Base-by-base conservation (phyloP, 2,888 invertebrate species). In the Microctonus hyperodae region DNA sequence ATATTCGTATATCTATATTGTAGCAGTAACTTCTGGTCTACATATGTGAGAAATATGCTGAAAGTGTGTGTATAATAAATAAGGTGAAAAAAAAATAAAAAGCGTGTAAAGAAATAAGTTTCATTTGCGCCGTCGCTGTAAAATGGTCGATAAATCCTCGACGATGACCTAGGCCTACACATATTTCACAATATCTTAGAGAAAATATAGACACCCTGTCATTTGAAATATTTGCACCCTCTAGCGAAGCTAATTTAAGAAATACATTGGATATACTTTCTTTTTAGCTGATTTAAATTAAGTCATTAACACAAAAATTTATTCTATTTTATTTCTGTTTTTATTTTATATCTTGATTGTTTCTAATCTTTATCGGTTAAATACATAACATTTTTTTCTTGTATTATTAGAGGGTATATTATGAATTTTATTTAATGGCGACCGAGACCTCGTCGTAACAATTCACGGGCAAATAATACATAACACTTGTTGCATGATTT, bases 401-500 rank as follows among this genome's bases (percentile, higher is more conserved):
- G 1, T 16, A 16, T 7, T 7, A 44, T 44, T 44, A n/a, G 7
- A 16, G 9, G 13, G 13, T 40, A 25, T n/a, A 40, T n/a, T 7
- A 13, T 40, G n/a, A 37, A 35, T 37, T 37, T 37, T 13, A 9
- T 58, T 22, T 37, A 22, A 37, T 23, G 51, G 10, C 37, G 58
- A 40, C 58, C 58, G 40, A 58, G 58, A 58, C 58, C 58, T 58
- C 35, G 58, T 40, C n/a, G 6, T 3, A 5, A 20, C 20, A 68
- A 73, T 76, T 77, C 78, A 77, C 71, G 74, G 73, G 60, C 72
- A 75, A 73, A 70, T 63, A 74, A 76, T 44, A 44, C 16, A 44
- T 7, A 16, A 23, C 78, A 78, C 78, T 78, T 78, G 78, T 78
- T 78, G 78, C 78, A 60, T 66, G 56, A 22, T 23, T 13, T 9